Conservation (phyloP, 2,888 invertebrate genomes). For the Diploptera punctata region DNA sequence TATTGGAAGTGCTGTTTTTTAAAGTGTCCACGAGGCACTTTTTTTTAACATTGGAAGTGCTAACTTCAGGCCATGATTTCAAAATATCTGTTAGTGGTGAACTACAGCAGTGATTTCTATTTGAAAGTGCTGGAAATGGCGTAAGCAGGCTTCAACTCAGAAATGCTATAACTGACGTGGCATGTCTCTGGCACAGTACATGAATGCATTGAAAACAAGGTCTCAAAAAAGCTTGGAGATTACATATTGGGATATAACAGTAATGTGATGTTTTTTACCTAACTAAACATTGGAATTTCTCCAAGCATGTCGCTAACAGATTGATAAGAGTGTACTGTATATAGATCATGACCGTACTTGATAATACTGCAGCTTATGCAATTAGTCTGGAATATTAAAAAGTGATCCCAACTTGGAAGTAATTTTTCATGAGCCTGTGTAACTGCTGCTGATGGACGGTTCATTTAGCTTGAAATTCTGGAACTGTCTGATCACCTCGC, state of each 20-base stretch:
- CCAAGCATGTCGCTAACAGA: background rate
- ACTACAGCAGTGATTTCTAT: background rate
- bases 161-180: background rate
- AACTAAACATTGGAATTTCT: constrained; percentile 3
- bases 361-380: background rate
- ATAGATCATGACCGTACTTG: background rate
- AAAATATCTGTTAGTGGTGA: background rate
- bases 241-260: background rate
- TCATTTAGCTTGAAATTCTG: constrained; percentile 46
- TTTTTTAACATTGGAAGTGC: background rate
- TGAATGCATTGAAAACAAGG: background rate
- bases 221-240: background rate
- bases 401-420: background rate
- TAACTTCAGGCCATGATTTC: constrained; percentile 7
- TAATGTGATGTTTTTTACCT: background rate
- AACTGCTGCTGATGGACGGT: background rate
- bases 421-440: background rate
- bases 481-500: constrained; percentile 57
- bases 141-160: background rate
- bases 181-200: background rate
- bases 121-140: background rate
- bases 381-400: background rate
- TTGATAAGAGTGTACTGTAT: background rate
- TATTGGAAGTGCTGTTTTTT: background rate
- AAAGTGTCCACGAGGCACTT: background rate